Percentiles rank a stretch among this genome's conserved stretches.
Evolutionary conservation across 2,113 vertebrate genomes (phyloP).

Genomic region (Gallinago paraguaiae): DNA sequence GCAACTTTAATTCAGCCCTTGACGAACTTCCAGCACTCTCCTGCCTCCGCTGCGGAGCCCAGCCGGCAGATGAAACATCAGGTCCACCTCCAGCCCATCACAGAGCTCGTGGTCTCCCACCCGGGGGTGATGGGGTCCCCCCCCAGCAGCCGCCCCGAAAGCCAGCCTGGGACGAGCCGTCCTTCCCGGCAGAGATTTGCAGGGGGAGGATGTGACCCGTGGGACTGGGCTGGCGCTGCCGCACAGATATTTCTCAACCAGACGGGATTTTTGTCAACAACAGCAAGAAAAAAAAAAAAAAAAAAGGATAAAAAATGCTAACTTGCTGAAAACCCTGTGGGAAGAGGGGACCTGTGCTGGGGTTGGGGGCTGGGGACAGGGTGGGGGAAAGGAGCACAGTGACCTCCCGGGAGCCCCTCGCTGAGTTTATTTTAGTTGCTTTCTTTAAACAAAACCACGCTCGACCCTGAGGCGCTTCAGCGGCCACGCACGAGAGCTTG

Average conservation of each 20-base stretch:
- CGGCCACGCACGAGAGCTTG: background rate
- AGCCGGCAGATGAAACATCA: background rate
- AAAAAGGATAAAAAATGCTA: conserved; percentile 41
- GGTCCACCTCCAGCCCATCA: background rate
- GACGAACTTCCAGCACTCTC: conserved; percentile 52
- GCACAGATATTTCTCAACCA: conserved; percentile 30
- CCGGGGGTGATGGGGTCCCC: fast-evolving
- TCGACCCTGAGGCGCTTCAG: conserved; percentile 28
- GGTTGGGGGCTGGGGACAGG: background rate
- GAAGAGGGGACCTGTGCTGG: background rate
- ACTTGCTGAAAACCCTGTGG: background rate
- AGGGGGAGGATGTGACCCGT: conserved; percentile 1
- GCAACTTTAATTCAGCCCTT: conserved; percentile 63
- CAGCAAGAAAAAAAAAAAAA: conserved; percentile 46
- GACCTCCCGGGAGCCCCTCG: background rate
- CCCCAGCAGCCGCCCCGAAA: background rate
- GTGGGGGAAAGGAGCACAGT: background rate
- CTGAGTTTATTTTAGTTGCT: conserved; percentile 27
- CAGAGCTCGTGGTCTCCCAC: fast-evolving
- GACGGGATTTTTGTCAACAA: conserved; percentile 24
- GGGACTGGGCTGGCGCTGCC: conserved; percentile 10
- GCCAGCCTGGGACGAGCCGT: background rate
- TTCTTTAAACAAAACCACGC: conserved; percentile 48
- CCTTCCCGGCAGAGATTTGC: background rate
- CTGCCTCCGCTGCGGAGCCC: background rate